phyloP scores from a whole-genome alignment of 2,797 vertebrate species.

The Enteromius thamalakanensis region DNA sequence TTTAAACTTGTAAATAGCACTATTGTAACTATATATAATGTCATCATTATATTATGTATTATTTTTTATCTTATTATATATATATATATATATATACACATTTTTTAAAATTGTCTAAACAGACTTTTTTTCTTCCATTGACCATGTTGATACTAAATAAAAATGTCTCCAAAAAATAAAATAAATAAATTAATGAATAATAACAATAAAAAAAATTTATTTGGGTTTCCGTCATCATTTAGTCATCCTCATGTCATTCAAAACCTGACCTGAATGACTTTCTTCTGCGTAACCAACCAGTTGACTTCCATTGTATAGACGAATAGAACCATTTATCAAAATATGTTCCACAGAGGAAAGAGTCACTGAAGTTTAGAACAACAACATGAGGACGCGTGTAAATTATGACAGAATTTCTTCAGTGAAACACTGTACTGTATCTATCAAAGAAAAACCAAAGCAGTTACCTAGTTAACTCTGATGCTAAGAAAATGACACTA shows the following conservation, averaged over 20 bases:
- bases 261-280: not conserved
- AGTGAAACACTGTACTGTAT: not conserved
- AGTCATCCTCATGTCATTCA: not conserved
- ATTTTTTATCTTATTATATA: not conserved
- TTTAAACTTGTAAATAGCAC: not conserved
- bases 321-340: not conserved
- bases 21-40: not conserved
- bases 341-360: not conserved
- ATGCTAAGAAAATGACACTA: not conserved
- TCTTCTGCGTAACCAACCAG: not conserved
- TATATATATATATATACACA: too few species aligned
- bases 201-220: too few species aligned
- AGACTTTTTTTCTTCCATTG: not conserved
- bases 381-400: not conserved
- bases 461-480: not conserved
- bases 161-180: not conserved
- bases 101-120: not conserved
- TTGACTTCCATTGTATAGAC: not conserved
- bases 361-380: too few species aligned
- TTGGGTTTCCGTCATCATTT: not conserved
- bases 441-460: not conserved
- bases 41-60: not conserved
- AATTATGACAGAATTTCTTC: not conserved
- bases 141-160: not conserved
- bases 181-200: not conserved